Evolutionary conservation across 2,797 vertebrate genomes (phyloP), one percentile per base, ranked within the genome.

Genomic region (Phataginus tetradactyla): DNA sequence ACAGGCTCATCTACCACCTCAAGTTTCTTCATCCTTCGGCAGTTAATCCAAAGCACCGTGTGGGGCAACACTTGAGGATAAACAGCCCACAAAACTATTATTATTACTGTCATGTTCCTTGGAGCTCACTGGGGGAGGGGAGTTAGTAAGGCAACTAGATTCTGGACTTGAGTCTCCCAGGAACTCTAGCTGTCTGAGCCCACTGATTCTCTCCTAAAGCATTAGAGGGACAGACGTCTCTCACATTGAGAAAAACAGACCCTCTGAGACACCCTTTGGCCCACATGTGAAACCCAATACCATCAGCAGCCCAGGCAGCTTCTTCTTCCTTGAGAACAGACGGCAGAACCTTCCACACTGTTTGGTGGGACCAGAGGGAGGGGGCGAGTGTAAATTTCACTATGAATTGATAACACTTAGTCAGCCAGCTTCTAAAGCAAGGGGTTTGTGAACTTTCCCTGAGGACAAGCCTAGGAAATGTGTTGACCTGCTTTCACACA

Each of bases 321-420:
- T 55, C 25, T 17, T 66, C 12, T 29, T 4, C 42, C 42, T 53
- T 87, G 55, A 87, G 88, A 96, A 92, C 71, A 53, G 80, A 83
- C 0, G 23, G 13, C 57, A 88, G 78, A 55, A 96, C 9, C 63
- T 90, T 81, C 51, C 53, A 1, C 25, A 8, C 91, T 21, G 42
- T 93, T 64, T 83, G 83, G 78, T 72, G 93, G 80, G 66, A 53
- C 57, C 51, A 90, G 88, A 68, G 88, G 10, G 72, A 90, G 88
- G 88, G 83, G 79, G 63, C 5, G 7, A 91, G 81, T 94, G 96
- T 81, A 86, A 96, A 94, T 97, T 96, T 97, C 96, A 83, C 34
- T 96, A 94, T 95, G 97, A 97, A 79, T 96, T 9, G 55, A 61
- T 95, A 64, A 74, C 94, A 94, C 96, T 94, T 96, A 89, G 97